A percentile compares a stretch with the other conserved stretches of the same genome.
Conservation (phyloP, 2,113 vertebrate genomes). For the Datnioides undecimradiatus region DNA sequence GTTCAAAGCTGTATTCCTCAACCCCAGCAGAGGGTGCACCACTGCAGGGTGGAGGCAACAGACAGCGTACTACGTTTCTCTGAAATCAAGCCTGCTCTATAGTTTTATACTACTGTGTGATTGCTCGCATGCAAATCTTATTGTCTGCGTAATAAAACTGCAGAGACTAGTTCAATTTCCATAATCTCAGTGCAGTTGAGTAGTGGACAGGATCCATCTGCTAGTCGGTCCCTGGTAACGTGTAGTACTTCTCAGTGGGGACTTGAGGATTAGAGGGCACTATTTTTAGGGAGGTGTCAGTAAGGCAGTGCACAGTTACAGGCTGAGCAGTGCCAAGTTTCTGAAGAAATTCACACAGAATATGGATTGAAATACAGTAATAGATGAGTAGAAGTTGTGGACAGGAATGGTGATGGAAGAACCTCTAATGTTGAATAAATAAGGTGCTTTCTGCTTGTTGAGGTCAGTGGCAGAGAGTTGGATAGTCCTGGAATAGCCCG, state of each 20-base stretch:
- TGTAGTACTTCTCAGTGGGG: slow-evolving; percentile 52
- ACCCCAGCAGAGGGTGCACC: slow-evolving; percentile 80
- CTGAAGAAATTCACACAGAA: slow-evolving; percentile 67
- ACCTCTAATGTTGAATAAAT: slow-evolving; percentile 15
- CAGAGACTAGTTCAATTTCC: neutral
- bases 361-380: neutral
- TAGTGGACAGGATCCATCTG: neutral
- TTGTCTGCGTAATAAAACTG: neutral
- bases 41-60: slow-evolving; percentile 28
- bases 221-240: slow-evolving; percentile 36
- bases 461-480: slow-evolving; percentile 14
- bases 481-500: slow-evolving; percentile 38
- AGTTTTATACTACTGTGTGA: neutral
- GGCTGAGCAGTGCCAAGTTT: slow-evolving; percentile 51
- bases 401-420: slow-evolving; percentile 21
- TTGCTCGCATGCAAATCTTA: neutral
- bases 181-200: neutral
- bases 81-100: slow-evolving; percentile 5
- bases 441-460: slow-evolving; percentile 31
- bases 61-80: slow-evolving; percentile 28
- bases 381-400: neutral
- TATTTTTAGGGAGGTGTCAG: slow-evolving; percentile 82
- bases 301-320: slow-evolving; percentile 64
- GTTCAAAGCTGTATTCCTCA: slow-evolving; percentile 49
- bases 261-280: slow-evolving; percentile 68